Base-by-base conservation (phyloP, 2,888 invertebrate genomes). In the Drosophila gaucha region DNA sequence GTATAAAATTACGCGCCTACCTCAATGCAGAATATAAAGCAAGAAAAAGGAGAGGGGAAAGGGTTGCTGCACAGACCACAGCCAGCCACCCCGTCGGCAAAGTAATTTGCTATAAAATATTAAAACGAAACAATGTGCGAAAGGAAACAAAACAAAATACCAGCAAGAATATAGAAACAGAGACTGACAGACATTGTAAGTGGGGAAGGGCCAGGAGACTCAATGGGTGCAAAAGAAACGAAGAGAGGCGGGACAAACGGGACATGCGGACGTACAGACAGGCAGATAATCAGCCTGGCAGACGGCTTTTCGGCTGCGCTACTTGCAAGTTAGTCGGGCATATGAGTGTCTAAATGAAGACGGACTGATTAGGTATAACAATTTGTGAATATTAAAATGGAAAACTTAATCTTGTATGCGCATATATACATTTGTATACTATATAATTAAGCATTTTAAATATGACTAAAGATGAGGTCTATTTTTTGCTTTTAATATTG, bases 71-170 rank as follows among this genome's bases (percentile, higher is more conserved):
- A 22, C 14, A 22, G 22, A 3, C 10, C n/a, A 22, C 14, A 22
- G 31, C 9, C 49, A 39, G 46, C 46, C 57, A 43, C 51, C 52
- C 39, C 41, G 38, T 24, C 44, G 31, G 26, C 52, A 51, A 69
- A 67, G 80, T 72, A 77, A 79, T 70, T 86, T 73, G 78, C 79
- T 60, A 78, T 86, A 71, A 67, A 82, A 74, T 74, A 88, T 86
- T 80, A 82, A 87, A 80, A 59, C 67, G 83, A 82, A 86, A 82
- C 83, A 87, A 82, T 78, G 83, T 66, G 55, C 49, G 58, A 80
- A 71, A 71, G 88, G 71, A 80, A 85, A 78, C 88, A 85, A 78
- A 78, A 74, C 70, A 82, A 82, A 68, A 71, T 68, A 65, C 56
- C 50, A 26, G 49, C 46, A 50, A 9, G 33, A 35, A 74, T 67